Base-by-base conservation (phyloP, 1,140 invertebrate genomes). In the Drosophila paulistorum region DNA sequence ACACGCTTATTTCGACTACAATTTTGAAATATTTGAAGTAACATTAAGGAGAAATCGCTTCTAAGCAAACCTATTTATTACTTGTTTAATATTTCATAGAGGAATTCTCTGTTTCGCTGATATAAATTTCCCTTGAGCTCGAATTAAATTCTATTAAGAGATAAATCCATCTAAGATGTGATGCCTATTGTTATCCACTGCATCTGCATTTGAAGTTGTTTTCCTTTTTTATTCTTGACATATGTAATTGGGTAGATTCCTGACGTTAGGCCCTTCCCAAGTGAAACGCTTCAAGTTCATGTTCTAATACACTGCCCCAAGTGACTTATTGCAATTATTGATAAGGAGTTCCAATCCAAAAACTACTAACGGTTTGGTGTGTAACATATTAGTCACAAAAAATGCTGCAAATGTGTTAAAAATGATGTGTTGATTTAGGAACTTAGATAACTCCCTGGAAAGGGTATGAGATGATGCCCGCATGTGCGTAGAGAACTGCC, bases 221-320 rank as follows among this genome's bases (percentile, higher is more conserved):
- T 57, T 13, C 26, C 7, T 35, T 37, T 83, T 58, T 48, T 57
- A 30, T 30, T 30, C 30, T 62, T 57, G 74, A 85, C 77, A 80
- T 84, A 39, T n/a, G 37, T 39, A 85, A 83, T 85, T 85, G 77
- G 77, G 20, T 54, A 70, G 81, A 68, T 83, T 57, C 23, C 39
- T 67, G 81, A 69, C 66, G 74, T 39, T 45, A 67, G 68, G 66
- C 81, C 66, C 0, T 0, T 26, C 23, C 23, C 3, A 73, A 39
- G 37, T 11, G 10, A 11, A 39, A 13, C 13, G 13, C 37, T 5
- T 0, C 37, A 39, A 13, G 11, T 5, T 13, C 9, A 39, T 13
- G 11, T 51, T 11, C 17, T 3, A 11, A 51, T 51, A 51, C 45
- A 9, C 45, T 51, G 37, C 6, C 14, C 14, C 45, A 2, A 3